phyloP scores from a whole-genome alignment of 2,797 vertebrate species.

The Selene dorsalis region DNA sequence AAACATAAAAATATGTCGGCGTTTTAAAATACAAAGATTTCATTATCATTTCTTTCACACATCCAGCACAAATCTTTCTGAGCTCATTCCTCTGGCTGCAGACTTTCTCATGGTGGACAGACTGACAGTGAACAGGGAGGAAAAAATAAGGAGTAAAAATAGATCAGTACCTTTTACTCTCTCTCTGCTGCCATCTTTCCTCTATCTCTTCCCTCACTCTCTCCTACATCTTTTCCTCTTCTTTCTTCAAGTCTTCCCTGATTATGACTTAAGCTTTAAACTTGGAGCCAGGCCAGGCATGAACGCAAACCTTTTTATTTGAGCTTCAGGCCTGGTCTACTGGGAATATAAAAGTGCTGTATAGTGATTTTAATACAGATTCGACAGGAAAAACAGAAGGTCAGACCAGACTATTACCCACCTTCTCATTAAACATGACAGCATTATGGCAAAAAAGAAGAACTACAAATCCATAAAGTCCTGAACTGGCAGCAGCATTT shows the following conservation, averaged over 20 bases:
- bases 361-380: constrained; percentile 7
- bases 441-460: neutral
- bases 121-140: neutral
- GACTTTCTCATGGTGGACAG: constrained; percentile 37
- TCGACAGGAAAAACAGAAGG: constrained; percentile 18
- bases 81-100: constrained; percentile 26
- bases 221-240: neutral
- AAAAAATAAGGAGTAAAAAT: constrained; percentile 37
- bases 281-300: neutral
- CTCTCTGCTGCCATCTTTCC: neutral
- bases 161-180: constrained; percentile 16
- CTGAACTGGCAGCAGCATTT: constrained; percentile 28
- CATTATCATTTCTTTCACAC: constrained; percentile 24
- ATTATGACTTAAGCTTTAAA: constrained; percentile 1
- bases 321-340: neutral
- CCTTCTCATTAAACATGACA: constrained; percentile 17
- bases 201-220: neutral
- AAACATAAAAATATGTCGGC: neutral
- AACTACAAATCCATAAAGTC: constrained; percentile 14
- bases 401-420: constrained; percentile 12
- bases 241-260: too few relatives aligned
- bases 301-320: constrained; percentile 31
- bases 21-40: neutral
- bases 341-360: constrained; percentile 18
- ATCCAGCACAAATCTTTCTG: constrained; percentile 10